Base-by-base conservation (phyloP, 2,888 invertebrate species). In the Ischnus inquisitorius region DNA sequence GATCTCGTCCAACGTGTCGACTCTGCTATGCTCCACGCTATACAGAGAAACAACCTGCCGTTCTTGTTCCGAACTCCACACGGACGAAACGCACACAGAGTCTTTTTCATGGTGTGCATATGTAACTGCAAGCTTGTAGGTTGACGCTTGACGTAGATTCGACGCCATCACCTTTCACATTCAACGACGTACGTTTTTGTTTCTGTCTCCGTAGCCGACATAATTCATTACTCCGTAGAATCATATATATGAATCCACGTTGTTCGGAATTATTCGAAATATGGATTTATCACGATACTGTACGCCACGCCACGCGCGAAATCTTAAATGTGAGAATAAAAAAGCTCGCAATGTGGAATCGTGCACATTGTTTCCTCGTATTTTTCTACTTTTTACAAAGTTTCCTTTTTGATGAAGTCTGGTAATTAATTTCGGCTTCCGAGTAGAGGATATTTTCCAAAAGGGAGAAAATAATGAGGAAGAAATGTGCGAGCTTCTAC, bases 141-240 rank as follows among this genome's bases (percentile, higher is more conserved):
- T 65, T 34, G 8, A 34, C 19, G 12, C 8, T 6, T 54, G 34
- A 25, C 39, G 57, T 48, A 48, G 54, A 22, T 39, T 75, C 75
- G 62, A 62, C 57, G 14, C 62, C 14, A n/a, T 25, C 39, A 3
- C 54, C 22, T 3, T 48, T 8, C 4, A 60, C 48, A 68, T 68
- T 62, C 68, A n/a, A 57, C 3, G 22, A 8, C 12, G 28, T 51
- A 51, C 41, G 62, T 64, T 46, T 46, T 75, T 75, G 79, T 68
- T 46, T 19, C 62, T 68, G 74, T 68, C 62, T 74, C 57, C 39
- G 60, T 75, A 46, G 60, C 22, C 48, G 19, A 62, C 16, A 25
- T 67, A 76, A 83, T 83, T 83, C 65, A 83, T 83, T 79, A 83
- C 67, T 76, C n/a, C 48, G 22, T 67, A 75, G 39, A 25, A 28